Evolutionary conservation across 2,888 invertebrate species (phyloP), one percentile per base, ranked within the genome.

Genomic region (Ochropleura plecta): DNA sequence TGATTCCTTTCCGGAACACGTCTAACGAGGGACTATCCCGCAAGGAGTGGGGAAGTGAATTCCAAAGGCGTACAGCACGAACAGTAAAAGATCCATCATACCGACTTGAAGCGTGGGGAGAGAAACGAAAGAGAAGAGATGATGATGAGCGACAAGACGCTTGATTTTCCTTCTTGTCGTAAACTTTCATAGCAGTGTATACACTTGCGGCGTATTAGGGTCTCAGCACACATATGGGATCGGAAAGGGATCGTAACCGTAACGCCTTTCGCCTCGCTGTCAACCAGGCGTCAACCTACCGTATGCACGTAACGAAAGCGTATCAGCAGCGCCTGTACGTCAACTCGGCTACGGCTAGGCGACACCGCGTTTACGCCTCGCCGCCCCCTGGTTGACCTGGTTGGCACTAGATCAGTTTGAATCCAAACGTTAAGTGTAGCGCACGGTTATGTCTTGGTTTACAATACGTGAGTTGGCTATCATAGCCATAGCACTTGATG

Each of bases 301-400:
- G 78, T 81, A 83, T 63, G 76, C 74, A 79, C 73, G 75, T 83
- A 81, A 77, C 70, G 44, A 74, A 79, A 83, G 74, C 65, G 73
- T 51, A 67, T 66, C 72, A 72, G 66, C 66, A 66, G 59, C 60
- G 76, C 78, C 79, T 66, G 77, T 78, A 84, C 81, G 81, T 79
- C 82, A 72, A 84, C 79, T 84, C 75, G 81, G 82, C 81, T 84
- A 84, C 82, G 82, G 78, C 82, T 83, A 79, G 78, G 74, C 76
- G 80, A 78, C 78, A 65, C 70, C 79, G 72, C 73, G 76, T 66
- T 72, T 73, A 69, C 73, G 67, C 64, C 73, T 70, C 73, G 70
- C 72, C 77, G 81, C 59, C 75, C 72, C 53, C 68, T 72, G 60
- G 73, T 67, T 72, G 65, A 67, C 73, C 71, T 65, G 74, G 63